Evolutionary conservation across 2,888 invertebrate species (phyloP).

Genomic region (Cryptus viduatorius): DNA sequence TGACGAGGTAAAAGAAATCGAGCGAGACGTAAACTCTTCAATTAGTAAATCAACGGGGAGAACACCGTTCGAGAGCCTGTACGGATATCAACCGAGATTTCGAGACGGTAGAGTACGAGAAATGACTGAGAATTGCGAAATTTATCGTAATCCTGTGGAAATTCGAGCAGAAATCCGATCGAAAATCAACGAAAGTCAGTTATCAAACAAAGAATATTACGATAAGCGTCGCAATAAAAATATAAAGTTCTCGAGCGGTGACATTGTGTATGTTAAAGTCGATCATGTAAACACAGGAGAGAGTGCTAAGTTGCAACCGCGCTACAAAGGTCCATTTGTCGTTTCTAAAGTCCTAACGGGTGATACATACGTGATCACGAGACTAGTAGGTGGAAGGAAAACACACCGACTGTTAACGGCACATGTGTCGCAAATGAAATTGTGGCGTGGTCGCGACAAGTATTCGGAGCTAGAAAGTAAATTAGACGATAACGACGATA

Average conservation of each 20-base stretch:
- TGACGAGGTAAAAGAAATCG: slow-evolving; percentile 38
- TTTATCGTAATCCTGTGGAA: neutral
- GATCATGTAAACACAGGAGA: slow-evolving; percentile 30
- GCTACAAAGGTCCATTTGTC: slow-evolving; percentile 2
- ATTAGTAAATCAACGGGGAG: slow-evolving; percentile 64
- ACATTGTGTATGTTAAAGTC: slow-evolving; percentile 42
- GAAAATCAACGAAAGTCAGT: neutral
- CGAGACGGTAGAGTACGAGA: slow-evolving; percentile 8
- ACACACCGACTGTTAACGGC: slow-evolving; percentile 32
- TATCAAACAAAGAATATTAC: slow-evolving; percentile 2
- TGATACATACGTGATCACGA: neutral
- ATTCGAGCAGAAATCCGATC: slow-evolving; percentile 28
- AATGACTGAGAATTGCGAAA: neutral
- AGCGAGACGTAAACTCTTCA: slow-evolving; percentile 64
- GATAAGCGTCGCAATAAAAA: slow-evolving; percentile 4
- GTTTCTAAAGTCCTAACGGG: neutral
- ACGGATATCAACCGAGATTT: slow-evolving; percentile 45
- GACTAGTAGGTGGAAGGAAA: neutral
- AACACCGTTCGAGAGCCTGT: slow-evolving; percentile 64
- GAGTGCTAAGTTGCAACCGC: slow-evolving; percentile 38
- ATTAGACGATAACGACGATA: no score
- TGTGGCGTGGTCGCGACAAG: slow-evolving; percentile 15
- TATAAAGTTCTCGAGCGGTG: slow-evolving; percentile 19
- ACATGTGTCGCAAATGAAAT: slow-evolving; percentile 55
- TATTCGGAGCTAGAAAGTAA: no score